These are phyloP conservation scores for Amphimedon queenslandica DNA, from an alignment of 37 sponge, comb jelly and placozoan genomes.

Conservation along the genomic window DNA sequence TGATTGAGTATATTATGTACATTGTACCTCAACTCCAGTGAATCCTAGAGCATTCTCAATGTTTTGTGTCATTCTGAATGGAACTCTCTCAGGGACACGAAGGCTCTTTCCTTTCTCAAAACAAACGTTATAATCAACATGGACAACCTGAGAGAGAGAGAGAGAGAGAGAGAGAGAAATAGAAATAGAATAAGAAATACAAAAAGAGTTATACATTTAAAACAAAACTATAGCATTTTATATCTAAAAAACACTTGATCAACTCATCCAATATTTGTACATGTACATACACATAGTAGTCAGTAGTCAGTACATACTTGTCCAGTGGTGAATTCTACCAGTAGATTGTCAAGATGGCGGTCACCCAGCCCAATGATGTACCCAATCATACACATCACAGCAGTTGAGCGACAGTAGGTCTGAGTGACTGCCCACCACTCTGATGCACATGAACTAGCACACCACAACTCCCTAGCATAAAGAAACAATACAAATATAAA, in stretches of 20 bases:
- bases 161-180: too few species aligned
- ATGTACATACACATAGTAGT: too few species aligned
- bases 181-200: too few species aligned
- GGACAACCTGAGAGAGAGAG: slow-evolving; percentile 59
- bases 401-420: slow-evolving; percentile 88
- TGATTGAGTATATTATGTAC: not conserved
- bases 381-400: slow-evolving; percentile 99
- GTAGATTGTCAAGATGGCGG: slow-evolving; percentile 97
- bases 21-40: slow-evolving; percentile 86
- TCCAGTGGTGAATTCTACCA: slow-evolving; percentile 90
- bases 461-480: slow-evolving; percentile 89
- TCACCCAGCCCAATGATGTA: slow-evolving; percentile 99
- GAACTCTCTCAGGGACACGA: slow-evolving; percentile 96
- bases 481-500: too few species aligned
- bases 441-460: slow-evolving; percentile 88
- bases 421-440: slow-evolving; percentile 96
- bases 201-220: too few species aligned
- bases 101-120: slow-evolving; percentile 96
- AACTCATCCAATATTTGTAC: too few species aligned
- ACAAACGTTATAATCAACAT: slow-evolving; percentile 99
- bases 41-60: slow-evolving; percentile 89
- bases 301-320: too few species aligned
- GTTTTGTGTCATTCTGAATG: slow-evolving; percentile 96
- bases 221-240: too few species aligned
- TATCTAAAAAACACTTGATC: too few species aligned